A percentile compares a stretch with the other conserved stretches of the same genome.
Conservation (phyloP, 2,113 vertebrate genomes). For the Cebidichthys violaceus region DNA sequence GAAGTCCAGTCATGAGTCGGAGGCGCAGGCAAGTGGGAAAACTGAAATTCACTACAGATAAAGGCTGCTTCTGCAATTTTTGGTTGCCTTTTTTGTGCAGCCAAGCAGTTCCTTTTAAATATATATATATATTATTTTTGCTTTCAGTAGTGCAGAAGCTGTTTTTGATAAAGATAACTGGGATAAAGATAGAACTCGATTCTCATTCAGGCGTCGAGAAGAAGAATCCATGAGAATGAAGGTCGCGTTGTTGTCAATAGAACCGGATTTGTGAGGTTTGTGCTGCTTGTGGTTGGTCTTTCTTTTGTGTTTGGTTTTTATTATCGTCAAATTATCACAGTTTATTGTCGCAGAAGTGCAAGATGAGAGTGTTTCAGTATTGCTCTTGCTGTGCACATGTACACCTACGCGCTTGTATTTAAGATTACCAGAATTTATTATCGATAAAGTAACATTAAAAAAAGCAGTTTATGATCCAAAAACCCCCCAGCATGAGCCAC, state of each 20-base stretch:
- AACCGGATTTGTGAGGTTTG: not conserved
- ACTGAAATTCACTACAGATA: conserved; percentile 1
- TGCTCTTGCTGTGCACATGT: not conserved
- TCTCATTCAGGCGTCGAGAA: not conserved
- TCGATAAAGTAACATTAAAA: not conserved
- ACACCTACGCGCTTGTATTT: not conserved
- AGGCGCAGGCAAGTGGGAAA: conserved; percentile 28
- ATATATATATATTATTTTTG: not conserved
- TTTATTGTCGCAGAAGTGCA: not conserved
- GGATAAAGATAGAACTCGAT: not conserved
- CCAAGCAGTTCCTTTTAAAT: not conserved
- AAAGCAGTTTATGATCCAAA: conserved; percentile 12
- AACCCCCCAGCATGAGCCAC: conserved; percentile 15
- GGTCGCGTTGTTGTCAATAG: not conserved
- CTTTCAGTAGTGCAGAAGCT: not conserved
- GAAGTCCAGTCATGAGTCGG: conserved; percentile 34
- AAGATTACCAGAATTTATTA: not conserved
- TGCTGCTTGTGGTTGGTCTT: not conserved
- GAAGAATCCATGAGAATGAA: not conserved
- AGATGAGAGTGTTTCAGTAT: not conserved
- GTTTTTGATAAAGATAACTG: not conserved
- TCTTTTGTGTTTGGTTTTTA: conserved; percentile 13
- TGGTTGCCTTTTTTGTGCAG: not conserved
- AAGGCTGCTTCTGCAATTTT: not conserved
- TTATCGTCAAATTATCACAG: conserved; percentile 11